Base-by-base conservation (phyloP, 2,113 vertebrate genomes). In the Cacatua alba region DNA sequence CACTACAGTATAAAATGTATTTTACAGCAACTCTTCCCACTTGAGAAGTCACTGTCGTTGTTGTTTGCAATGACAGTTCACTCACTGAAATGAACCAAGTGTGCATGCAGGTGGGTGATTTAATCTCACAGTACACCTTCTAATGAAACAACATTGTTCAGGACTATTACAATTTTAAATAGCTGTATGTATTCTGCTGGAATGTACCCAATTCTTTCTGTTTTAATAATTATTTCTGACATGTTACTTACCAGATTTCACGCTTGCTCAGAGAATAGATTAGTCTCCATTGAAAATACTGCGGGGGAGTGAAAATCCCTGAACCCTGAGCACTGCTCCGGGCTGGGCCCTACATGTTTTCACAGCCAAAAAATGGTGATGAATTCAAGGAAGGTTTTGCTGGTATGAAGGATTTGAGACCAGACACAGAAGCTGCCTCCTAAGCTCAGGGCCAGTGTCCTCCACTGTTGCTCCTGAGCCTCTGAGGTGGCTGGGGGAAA, bases 171-270 rank as follows among this genome's bases (percentile, higher is more conserved):
- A 82, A 9, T 94, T 95, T 97, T 92, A 91, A 91, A 48, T 82
- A 97, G 37, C 74, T 75, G 33, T 78, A 60, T 81, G 72, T 95
- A 92, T 92, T 96, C 86, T 93, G 44, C 48, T 48, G 87, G 71
- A 80, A 90, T 29, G 17, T 74, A 92, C 53, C 41, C 35, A 85
- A 37, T 63, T 77, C 62, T 2, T 35, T 95, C 93, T 96, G 72
- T 72, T 96, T 96, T 83, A 93, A 87, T 88, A 92, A 91, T 88
- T 94, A 94, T 94, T 96, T 96, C 92, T 95, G 92, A 95, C 41
- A 5, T 51, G 35, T 93, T 96, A 95, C 51, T 96, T 96, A 82
- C 46, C 77, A 92, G 82, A 95, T 88, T 95, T 94, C 65, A 87
- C 91, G 60, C 55, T 94, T 91, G 37, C 55, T 94, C 77, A 87